A percentile compares a stretch with the other conserved stretches of the same genome.
Conservation (phyloP, 1,140 invertebrate species). For the Ephestia elutella region DNA sequence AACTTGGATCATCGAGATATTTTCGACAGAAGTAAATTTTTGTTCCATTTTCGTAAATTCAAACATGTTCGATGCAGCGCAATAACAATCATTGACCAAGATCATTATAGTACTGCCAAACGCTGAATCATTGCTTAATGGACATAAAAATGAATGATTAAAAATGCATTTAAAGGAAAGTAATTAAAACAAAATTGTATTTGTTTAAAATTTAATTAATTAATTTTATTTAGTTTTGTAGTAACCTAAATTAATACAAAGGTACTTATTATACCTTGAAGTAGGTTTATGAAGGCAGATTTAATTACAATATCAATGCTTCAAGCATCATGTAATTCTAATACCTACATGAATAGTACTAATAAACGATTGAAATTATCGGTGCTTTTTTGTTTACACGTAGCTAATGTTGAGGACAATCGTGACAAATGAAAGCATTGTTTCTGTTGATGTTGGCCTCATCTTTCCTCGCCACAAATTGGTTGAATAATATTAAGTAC, state of each 20-base stretch:
- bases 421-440: not conserved
- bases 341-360: not conserved
- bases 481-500: constrained; percentile 57
- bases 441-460: constrained; percentile 28
- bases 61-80: too few species aligned
- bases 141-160: not conserved
- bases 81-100: too few species aligned
- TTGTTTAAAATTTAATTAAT: not conserved
- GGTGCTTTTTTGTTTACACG: not conserved
- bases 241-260: constrained; percentile 57
- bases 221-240: constrained; percentile 30
- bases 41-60: too few species aligned
- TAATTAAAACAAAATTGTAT: not conserved
- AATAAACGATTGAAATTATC: not conserved
- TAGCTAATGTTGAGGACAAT: not conserved
- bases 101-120: too few species aligned
- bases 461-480: constrained; percentile 33
- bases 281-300: constrained; percentile 22
- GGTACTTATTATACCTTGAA: constrained; percentile 27
- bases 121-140: too few species aligned
- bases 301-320: not conserved
- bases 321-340: not conserved
- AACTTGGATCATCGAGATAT: too few species aligned
- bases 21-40: too few species aligned
- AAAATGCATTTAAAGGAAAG: too few species aligned